Conservation (phyloP, 2,888 invertebrate genomes). For the Elegia similella region DNA sequence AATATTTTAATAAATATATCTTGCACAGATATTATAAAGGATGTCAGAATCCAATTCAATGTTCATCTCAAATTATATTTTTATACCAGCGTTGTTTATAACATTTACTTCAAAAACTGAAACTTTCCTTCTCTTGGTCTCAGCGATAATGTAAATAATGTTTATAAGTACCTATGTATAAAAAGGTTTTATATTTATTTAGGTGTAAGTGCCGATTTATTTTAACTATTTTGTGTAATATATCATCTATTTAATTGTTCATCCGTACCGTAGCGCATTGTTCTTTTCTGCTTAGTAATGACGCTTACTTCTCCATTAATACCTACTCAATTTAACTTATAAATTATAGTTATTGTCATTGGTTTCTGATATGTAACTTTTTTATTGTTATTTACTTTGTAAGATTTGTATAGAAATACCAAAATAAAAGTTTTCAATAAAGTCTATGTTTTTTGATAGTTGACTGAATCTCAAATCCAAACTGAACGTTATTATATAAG, state of each 20-base stretch:
- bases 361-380: constrained; percentile 28
- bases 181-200: constrained; percentile 47
- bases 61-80: constrained; percentile 3
- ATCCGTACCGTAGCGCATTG: not conserved
- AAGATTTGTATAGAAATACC: constrained; percentile 51
- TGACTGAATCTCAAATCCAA: too few relatives aligned
- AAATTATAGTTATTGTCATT: constrained; percentile 12
- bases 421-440: constrained; percentile 35
- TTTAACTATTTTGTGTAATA: constrained; percentile 26
- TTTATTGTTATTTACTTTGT: constrained; percentile 67
- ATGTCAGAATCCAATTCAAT: not conserved
- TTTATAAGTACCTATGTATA: constrained; percentile 30
- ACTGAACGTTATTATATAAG: too few relatives aligned
- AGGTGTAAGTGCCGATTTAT: constrained; percentile 39
- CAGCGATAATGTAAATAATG: constrained; percentile 38
- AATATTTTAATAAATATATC: too few relatives aligned
- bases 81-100: not conserved
- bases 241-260: constrained; percentile 22
- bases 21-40: not conserved
- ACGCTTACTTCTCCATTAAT: not conserved
- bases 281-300: not conserved
- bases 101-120: not conserved
- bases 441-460: not conserved
- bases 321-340: not conserved
- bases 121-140: constrained; percentile 31